These are phyloP conservation scores for Pterocles gutturalis DNA, from an alignment of 2,113 vertebrate species.

Conservation along the genomic window DNA sequence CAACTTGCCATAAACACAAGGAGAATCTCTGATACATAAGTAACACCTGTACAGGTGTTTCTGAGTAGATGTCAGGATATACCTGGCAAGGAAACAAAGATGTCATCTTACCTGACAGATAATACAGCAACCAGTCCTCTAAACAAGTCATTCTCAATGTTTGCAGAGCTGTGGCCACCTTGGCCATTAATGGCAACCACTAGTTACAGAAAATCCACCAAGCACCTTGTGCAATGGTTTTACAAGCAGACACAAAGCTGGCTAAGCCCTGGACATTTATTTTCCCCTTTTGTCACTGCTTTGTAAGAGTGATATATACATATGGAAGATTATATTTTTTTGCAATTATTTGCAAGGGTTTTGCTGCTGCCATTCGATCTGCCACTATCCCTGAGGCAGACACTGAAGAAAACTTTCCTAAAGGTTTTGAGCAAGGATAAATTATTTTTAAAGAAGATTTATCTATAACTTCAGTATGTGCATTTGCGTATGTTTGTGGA, in stretches of 20 bases:
- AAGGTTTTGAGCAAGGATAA: background rate
- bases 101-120: background rate
- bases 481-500: background rate
- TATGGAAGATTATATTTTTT: background rate
- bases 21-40: background rate
- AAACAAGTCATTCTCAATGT: background rate
- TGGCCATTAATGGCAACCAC: background rate
- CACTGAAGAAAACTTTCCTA: background rate
- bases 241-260: background rate
- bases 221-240: background rate
- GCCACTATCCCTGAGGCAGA: background rate
- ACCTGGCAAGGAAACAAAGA: background rate
- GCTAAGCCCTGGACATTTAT: background rate
- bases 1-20: background rate
- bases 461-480: background rate
- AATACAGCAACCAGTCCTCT: background rate
- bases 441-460: constrained; percentile 25
- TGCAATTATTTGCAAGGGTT: background rate
- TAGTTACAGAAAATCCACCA: background rate
- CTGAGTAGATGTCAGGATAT: background rate
- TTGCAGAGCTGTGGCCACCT: background rate
- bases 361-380: background rate
- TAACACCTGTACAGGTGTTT: background rate
- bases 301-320: background rate
- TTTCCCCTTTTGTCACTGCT: background rate